Conservation (phyloP, 2,797 vertebrate genomes). For the Rhinichthys osculus region DNA sequence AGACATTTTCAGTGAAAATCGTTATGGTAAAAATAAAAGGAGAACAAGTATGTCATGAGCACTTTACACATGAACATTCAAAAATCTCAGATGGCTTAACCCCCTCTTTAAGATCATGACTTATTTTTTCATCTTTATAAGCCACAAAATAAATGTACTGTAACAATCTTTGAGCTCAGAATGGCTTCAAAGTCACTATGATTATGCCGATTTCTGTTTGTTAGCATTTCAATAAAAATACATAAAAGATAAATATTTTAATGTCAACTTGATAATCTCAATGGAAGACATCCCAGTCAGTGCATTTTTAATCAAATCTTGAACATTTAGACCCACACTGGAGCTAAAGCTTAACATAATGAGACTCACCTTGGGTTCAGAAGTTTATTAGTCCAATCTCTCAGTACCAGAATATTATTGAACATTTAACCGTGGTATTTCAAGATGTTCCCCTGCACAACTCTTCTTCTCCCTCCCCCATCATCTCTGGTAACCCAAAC, state of each 20-base stretch:
- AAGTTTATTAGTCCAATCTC: conserved; percentile 36
- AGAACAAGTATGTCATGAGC: not conserved
- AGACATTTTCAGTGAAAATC: not conserved
- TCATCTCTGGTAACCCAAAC: conserved; percentile 63
- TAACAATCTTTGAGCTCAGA: not conserved
- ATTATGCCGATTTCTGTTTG: not conserved
- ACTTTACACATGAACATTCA: not conserved
- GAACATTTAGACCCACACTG: not conserved
- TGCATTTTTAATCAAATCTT: not conserved
- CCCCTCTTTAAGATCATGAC: not conserved
- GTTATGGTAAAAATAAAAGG: not conserved
- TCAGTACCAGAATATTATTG: conserved; percentile 41
- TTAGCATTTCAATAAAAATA: not conserved
- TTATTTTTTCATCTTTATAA: conserved; percentile 1
- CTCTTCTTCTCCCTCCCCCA: not conserved
- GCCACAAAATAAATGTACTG: not conserved
- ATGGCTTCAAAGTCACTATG: not conserved
- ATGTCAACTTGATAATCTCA: conserved; percentile 10
- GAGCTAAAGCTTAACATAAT: not conserved
- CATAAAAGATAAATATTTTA: not conserved
- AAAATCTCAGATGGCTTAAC: conserved; percentile 4
- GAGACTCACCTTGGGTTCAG: conserved; percentile 52
- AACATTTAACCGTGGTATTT: conserved; percentile 43
- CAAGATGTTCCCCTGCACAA: conserved; percentile 41
- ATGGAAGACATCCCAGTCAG: not conserved